Conservation (phyloP, 1,140 invertebrate genomes). For the Drosophila pectinifera region DNA sequence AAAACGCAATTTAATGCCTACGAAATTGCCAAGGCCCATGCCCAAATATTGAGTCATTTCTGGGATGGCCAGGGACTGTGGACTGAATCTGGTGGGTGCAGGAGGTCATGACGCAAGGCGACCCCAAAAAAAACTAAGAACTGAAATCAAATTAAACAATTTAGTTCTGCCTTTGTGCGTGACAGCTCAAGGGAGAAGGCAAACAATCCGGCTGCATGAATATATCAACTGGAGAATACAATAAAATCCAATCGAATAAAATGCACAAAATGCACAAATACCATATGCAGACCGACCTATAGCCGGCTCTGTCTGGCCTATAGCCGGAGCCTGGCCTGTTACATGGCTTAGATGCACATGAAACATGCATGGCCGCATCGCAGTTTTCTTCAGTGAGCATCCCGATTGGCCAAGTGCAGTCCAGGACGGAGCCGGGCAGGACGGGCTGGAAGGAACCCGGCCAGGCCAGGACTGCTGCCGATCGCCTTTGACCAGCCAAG, state of each 20-base stretch:
- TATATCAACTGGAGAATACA: conserved; percentile 78
- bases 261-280: conserved; percentile 64
- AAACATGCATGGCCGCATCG: conserved; percentile 50
- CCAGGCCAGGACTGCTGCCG: neutral
- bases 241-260: conserved; percentile 76
- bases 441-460: too few relatives aligned
- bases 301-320: conserved; percentile 31
- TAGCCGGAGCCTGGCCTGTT: conserved; percentile 29
- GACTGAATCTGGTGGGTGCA: conserved; percentile 13
- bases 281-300: conserved; percentile 35
- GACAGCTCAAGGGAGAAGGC: conserved; percentile 82
- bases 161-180: conserved; percentile 80
- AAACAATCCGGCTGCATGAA: conserved; percentile 77
- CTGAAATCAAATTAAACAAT: conserved; percentile 83
- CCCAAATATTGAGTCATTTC: conserved; percentile 72
- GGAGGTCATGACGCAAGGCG: conserved; percentile 69
- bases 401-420: conserved; percentile 64
- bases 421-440: conserved; percentile 9
- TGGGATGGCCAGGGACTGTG: conserved; percentile 56
- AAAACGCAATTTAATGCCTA: conserved; percentile 78
- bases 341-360: conserved; percentile 63
- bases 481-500: conserved; percentile 75
- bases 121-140: conserved; percentile 15
- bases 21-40: conserved; percentile 53
- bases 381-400: conserved; percentile 43